A percentile compares a stretch with the other conserved stretches of the same genome.
Evolutionary conservation across 2,113 vertebrate genomes (phyloP).

Genomic region (Bolborhynchus lineola): DNA sequence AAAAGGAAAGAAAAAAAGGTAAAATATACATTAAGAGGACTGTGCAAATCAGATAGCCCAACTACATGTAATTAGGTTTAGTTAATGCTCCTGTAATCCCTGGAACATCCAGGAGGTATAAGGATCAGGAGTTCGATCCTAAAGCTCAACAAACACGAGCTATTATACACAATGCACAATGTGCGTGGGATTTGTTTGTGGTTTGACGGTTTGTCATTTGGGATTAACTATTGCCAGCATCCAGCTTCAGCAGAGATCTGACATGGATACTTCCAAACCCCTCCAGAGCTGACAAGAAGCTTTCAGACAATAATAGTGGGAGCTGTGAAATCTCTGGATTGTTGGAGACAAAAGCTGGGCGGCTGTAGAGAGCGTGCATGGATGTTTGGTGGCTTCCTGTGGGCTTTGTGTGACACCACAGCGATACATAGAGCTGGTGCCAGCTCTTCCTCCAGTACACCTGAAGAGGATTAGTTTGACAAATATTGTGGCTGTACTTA

Average conservation of each 20-base stretch:
- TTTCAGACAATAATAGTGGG: not conserved
- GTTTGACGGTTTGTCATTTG: constrained; percentile 39
- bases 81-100: constrained; percentile 76
- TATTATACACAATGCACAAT: constrained; percentile 35
- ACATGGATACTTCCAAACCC: constrained; percentile 46
- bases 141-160: constrained; percentile 70
- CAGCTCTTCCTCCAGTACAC: not conserved
- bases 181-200: constrained; percentile 39
- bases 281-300: constrained; percentile 16
- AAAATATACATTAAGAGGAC: constrained; percentile 58
- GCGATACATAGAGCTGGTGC: not conserved
- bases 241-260: constrained; percentile 21
- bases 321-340: not conserved
- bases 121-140: constrained; percentile 65
- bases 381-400: not conserved
- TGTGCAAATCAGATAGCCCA: constrained; percentile 66
- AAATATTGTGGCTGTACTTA: accelerated
- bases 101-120: constrained; percentile 63
- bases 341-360: not conserved
- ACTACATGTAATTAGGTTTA: constrained; percentile 71
- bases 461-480: not conserved
- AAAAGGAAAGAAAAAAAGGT: not conserved
- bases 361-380: not conserved
- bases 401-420: not conserved
- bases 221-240: constrained; percentile 61